Evolutionary conservation across 2,113 vertebrate species (phyloP).

Genomic region (Ageneiosus marmoratus): DNA sequence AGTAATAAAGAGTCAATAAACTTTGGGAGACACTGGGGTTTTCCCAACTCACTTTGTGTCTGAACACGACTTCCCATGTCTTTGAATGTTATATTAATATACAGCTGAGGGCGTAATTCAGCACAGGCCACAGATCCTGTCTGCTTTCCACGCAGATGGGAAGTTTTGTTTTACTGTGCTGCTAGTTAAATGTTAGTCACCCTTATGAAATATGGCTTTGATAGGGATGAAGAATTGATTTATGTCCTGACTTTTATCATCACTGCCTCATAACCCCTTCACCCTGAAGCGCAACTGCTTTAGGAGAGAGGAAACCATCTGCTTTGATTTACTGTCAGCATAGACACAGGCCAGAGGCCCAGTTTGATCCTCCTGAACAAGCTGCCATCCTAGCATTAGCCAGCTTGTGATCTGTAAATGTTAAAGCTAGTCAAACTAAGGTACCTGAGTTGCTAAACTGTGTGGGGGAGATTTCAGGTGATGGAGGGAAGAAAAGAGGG

Average conservation of each 20-base stretch:
- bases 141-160: slow-evolving; percentile 68
- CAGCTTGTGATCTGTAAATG: not conserved
- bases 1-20: slow-evolving; percentile 14
- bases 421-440: not conserved
- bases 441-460: not conserved
- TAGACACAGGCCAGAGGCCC: slow-evolving; percentile 22
- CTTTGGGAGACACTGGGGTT: slow-evolving; percentile 60
- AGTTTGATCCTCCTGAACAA: slow-evolving; percentile 32
- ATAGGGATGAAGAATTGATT: slow-evolving; percentile 74
- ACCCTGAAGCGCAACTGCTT: slow-evolving; percentile 64
- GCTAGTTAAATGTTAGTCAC: slow-evolving; percentile 72
- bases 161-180: slow-evolving; percentile 63
- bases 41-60: slow-evolving; percentile 69
- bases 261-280: slow-evolving; percentile 62
- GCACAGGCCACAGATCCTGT: slow-evolving; percentile 53
- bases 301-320: slow-evolving; percentile 68
- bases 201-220: slow-evolving; percentile 74
- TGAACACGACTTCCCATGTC: slow-evolving; percentile 72
- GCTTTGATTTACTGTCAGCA: slow-evolving; percentile 69
- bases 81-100: slow-evolving; percentile 70
- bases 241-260: slow-evolving; percentile 72
- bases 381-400: slow-evolving; percentile 29
- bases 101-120: slow-evolving; percentile 66
- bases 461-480: not conserved
- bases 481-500: not conserved